Evolutionary conservation across 2,113 vertebrate species (phyloP).

Genomic region (Xyrauchen texanus): DNA sequence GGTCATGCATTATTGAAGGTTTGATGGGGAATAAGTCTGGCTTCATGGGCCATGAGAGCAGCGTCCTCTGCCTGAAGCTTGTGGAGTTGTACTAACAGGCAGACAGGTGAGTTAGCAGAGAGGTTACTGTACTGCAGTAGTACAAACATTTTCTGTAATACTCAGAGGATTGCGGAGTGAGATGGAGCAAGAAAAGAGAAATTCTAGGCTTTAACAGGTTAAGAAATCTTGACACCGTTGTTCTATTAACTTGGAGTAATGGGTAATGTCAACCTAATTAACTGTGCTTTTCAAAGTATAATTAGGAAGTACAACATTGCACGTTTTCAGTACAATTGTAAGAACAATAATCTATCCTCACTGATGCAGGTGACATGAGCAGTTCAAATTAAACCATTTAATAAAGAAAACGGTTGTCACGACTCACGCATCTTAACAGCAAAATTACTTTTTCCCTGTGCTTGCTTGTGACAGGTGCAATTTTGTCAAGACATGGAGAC

Average conservation of each 20-base stretch:
- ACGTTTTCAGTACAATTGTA: too few relatives aligned
- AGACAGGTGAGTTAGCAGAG: slow-evolving; percentile 45
- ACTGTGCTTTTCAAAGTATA: background rate
- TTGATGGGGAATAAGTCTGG: slow-evolving; percentile 67
- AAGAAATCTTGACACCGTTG: background rate
- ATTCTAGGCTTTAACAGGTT: background rate
- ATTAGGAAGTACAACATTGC: background rate
- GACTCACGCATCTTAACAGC: too few relatives aligned
- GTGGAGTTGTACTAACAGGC: slow-evolving; percentile 60
- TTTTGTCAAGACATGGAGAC: too few relatives aligned
- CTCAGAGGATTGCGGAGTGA: background rate
- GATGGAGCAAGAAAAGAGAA: background rate
- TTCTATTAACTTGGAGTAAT: slow-evolving; percentile 9
- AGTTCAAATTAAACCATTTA: too few relatives aligned
- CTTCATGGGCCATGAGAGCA: slow-evolving; percentile 58
- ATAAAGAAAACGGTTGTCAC: too few relatives aligned
- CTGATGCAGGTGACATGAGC: too few relatives aligned
- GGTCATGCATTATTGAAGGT: slow-evolving; percentile 71
- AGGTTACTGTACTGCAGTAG: background rate
- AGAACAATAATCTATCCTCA: too few relatives aligned
- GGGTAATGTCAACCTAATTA: slow-evolving; percentile 29
- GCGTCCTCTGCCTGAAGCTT: slow-evolving; percentile 59
- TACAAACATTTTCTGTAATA: background rate
- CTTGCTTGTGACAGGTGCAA: too few relatives aligned
- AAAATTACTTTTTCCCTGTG: too few relatives aligned